Base-by-base conservation (phyloP, 2,113 vertebrate genomes). In the Vulpes lagopus region DNA sequence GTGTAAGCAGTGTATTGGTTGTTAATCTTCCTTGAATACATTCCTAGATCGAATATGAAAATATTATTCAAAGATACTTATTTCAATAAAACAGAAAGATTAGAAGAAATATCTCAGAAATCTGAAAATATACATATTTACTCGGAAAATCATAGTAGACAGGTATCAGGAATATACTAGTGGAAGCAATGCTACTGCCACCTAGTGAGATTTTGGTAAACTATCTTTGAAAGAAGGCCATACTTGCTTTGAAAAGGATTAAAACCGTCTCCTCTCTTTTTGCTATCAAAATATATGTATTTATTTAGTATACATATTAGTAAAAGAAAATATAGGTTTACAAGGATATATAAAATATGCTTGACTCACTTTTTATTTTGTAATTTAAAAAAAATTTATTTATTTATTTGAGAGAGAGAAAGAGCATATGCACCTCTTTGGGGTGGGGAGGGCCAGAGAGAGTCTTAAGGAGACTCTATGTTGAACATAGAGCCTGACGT, bases 131-230 rank as follows among this genome's bases (percentile, higher is more conserved):
- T 4, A 38, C 17, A 11, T 16, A 71, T 30, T 64, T 78, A 57
- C 11, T 43, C 69, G 2, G 30, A 93, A 93, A 96, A 80, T 32
- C 49, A 14, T 19, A 76, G 1, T 38, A 43, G 43, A 64, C 65
- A 85, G 12, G 0, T 35, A 74, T 6, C 12, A 17, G 20, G 8
- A 62, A 57, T 8, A 27, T 30, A 23, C 2, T 5, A 2, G 67
- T 73, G 25, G 38, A 78, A 93, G 27, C 19, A 65, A 65, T 49
- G 43, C 73, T 93, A 93, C 92, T 96, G 96, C 96, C 91, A 90
- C 55, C 96, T 97, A 97, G 88, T 67, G 96, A 81, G 80, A 82
- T 55, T 62, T 96, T 73, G 91, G 25, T 85, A 27, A 96, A 96
- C 9, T 89, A 78, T 55, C 32, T 67, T 19, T 73, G 53, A 65